A percentile compares a stretch with the other conserved stretches of the same genome.
phyloP scores from a whole-genome alignment of 2,113 vertebrate species.

The Eulemur rufifrons region DNA sequence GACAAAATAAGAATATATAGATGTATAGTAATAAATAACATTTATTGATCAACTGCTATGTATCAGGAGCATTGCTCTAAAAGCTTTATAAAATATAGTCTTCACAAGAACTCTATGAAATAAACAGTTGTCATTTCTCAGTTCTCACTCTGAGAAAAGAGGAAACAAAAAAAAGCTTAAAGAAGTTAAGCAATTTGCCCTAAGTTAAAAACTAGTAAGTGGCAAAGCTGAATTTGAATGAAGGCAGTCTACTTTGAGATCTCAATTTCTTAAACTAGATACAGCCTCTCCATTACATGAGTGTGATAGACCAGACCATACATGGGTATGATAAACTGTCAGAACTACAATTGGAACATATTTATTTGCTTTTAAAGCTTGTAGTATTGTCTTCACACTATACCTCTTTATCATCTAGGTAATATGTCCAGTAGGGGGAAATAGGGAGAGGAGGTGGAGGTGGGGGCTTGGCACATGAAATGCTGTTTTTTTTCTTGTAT shows the following conservation, averaged over 20 bases:
- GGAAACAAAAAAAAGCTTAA: not conserved
- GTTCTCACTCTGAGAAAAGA: not conserved
- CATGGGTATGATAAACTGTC: not conserved
- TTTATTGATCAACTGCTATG: not conserved
- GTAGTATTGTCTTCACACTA: not conserved
- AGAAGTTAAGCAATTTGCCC: not conserved
- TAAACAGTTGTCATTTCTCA: not conserved
- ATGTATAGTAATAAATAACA: not conserved
- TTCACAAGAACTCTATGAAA: not conserved
- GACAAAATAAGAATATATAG: not conserved
- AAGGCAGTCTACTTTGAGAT: not conserved
- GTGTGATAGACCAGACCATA: too few species aligned
- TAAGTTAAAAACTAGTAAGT: not conserved
- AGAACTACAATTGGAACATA: not conserved
- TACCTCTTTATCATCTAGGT: not conserved
- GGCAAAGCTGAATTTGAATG: not conserved
- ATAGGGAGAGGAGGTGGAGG: rapidly evolving
- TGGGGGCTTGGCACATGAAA: rapidly evolving
- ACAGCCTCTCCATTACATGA: too few species aligned
- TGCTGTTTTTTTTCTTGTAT: not conserved
- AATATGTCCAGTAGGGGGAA: not conserved
- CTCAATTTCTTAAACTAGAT: not conserved
- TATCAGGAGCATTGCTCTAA: not conserved
- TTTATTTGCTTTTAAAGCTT: not conserved
- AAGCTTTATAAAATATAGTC: not conserved